These are phyloP conservation scores for Zenarchopterus dispar DNA, from an alignment of 2,797 vertebrate genomes.

Conservation along the genomic window DNA sequence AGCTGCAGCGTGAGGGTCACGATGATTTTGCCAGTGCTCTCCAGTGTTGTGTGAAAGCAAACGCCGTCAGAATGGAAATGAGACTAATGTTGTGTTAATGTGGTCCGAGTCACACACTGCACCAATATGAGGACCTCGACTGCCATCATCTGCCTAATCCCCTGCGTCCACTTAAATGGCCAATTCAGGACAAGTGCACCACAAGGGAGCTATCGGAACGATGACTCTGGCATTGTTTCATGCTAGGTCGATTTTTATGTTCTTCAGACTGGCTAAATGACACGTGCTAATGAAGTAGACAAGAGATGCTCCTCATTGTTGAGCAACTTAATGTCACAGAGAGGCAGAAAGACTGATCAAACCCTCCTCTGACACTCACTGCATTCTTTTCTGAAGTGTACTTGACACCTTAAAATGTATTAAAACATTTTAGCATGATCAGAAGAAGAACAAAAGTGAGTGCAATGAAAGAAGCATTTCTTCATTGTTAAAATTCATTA, in stretches of 20 bases:
- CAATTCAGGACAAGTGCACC: slow-evolving; percentile 79
- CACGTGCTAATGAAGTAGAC: slow-evolving; percentile 75
- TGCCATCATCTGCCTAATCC: slow-evolving; percentile 79
- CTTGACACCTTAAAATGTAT: slow-evolving; percentile 45
- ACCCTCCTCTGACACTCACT: slow-evolving; percentile 30
- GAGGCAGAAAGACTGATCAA: slow-evolving; percentile 51
- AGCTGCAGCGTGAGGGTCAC: slow-evolving; percentile 72
- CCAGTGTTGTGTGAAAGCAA: slow-evolving; percentile 59
- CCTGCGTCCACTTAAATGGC: slow-evolving; percentile 80
- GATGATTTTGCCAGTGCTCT: slow-evolving; percentile 61
- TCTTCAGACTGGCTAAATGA: slow-evolving; percentile 68
- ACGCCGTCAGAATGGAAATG: slow-evolving; percentile 76
- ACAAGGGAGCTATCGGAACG: slow-evolving; percentile 63
- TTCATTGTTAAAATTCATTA: slow-evolving; percentile 9
- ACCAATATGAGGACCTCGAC: slow-evolving; percentile 66
- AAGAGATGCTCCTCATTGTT: slow-evolving; percentile 62
- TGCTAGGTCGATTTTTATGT: slow-evolving; percentile 77
- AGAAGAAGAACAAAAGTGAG: slow-evolving; percentile 8
- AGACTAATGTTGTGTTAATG: slow-evolving; percentile 81
- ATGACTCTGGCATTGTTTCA: slow-evolving; percentile 67
- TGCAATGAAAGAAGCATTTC: slow-evolving; percentile 18
- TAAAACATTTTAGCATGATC: slow-evolving; percentile 14
- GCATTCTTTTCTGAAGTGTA: slow-evolving; percentile 29
- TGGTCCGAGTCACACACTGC: slow-evolving; percentile 77
- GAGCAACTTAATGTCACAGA: slow-evolving; percentile 54